Evolutionary conservation across 2,888 invertebrate species (phyloP), one percentile per base, ranked within the genome.

Genomic region (Tribolium freemani): DNA sequence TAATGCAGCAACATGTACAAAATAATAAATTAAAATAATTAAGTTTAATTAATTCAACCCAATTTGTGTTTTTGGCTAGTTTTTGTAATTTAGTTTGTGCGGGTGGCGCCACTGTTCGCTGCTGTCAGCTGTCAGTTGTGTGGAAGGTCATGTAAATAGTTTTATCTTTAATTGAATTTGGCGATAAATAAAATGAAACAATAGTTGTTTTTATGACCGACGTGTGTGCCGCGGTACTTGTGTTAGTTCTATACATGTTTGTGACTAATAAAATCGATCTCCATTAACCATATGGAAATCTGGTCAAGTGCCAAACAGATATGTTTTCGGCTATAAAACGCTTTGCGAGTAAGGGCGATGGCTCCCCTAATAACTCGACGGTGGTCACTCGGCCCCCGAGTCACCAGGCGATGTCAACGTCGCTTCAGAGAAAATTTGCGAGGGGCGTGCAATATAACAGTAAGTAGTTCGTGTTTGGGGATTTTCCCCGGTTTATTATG

Each of bases 401-500:
- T 61, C 90, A 91, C 82, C 91, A 91, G 79, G 87, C 91, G 5
- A 95, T 96, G 93, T 94, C 95, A 68, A 91, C 93, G 31, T 93
- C 93, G 50, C 88, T 98, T 64, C 98, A 98, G 86, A 92, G 93
- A 86, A 96, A 96, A 88, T 98, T 97, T 89, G 94, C 97, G 0
- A 93, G 93, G 88, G 98, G 98, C 77, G 96, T 98, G 68, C 96
- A 98, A 86, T 98, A 97, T 88, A 98, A 98, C 85, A 97, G 97
- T 97, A 90, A 91, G 91, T 89, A 20, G 16, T 1, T 2, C 26
- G 3, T 26, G 26, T 26, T 26, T 26, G 1, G 26, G 26, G 26
- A 3, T 0, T 26, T 26, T 5, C 26, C 26, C 26, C 5, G 26
- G 26, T 26, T 26, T 1, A 26, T 26, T 3, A 3, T 26, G 5